Evolutionary conservation across 2,113 vertebrate species (phyloP).

Genomic region (Cyanoliseus patagonus): DNA sequence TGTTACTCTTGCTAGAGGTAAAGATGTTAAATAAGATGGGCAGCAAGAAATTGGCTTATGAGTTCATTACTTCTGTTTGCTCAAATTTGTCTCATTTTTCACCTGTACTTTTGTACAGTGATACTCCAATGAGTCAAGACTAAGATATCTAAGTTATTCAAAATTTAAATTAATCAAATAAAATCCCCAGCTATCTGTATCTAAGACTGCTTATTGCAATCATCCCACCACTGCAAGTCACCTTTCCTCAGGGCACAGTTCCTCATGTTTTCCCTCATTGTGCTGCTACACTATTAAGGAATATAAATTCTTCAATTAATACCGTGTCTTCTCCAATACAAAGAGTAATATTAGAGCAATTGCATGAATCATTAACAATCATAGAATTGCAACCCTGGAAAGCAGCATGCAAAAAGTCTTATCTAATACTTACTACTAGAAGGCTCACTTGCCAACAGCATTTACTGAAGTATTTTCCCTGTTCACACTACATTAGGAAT

Average conservation of each 20-base stretch:
- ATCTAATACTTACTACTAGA: neutral
- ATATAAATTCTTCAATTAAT: neutral
- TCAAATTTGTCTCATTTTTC: neutral
- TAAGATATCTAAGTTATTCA: neutral
- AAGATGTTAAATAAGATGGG: neutral
- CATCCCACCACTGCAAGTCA: neutral
- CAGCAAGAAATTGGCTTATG: neutral
- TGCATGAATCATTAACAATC: neutral
- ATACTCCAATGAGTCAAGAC: neutral
- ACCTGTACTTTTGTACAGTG: neutral
- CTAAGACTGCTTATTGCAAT: neutral
- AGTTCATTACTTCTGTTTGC: neutral
- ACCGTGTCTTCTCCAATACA: neutral
- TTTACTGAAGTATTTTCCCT: neutral
- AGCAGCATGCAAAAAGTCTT: neutral
- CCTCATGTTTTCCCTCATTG: neutral
- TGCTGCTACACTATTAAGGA: neutral
- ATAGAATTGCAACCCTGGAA: neutral
- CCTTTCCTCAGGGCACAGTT: neutral
- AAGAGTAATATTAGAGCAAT: neutral
- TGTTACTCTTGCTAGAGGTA: neutral
- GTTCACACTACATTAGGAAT: accelerated
- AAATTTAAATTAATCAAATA: conserved; percentile 1
- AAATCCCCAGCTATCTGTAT: neutral
- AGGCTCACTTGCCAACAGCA: neutral